Conservation (phyloP, 2,888 invertebrate species). For the Callinectes sapidus region DNA sequence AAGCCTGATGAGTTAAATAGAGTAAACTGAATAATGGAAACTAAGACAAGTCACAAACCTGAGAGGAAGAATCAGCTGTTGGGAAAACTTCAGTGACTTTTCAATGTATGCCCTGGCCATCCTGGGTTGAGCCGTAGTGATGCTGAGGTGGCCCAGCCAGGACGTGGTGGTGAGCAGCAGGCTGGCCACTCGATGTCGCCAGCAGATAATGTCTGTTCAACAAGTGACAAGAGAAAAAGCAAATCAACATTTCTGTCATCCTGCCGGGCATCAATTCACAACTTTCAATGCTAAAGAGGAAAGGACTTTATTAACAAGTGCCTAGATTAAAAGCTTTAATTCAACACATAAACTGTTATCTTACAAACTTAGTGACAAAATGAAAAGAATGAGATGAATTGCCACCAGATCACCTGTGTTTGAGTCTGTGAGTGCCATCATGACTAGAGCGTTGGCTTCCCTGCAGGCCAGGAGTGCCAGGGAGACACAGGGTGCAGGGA, state of each 20-base stretch:
- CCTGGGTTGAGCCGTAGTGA: constrained; percentile 67
- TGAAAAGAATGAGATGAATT: neutral
- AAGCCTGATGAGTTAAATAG: neutral
- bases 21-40: neutral
- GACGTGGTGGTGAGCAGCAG: constrained; percentile 61
- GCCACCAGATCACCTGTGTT: neutral
- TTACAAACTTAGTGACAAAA: neutral
- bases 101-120: constrained; percentile 68
- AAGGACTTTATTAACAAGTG: neutral
- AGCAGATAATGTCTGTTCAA: constrained; percentile 57
- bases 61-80: constrained; percentile 64
- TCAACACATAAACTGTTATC: neutral
- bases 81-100: constrained; percentile 57
- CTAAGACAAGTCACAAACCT: constrained; percentile 46
- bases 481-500: constrained; percentile 39
- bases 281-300: neutral
- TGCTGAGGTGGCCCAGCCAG: constrained; percentile 66
- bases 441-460: constrained; percentile 5
- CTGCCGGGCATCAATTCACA: neutral
- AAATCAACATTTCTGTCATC: neutral
- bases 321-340: neutral
- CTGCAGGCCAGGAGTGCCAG: constrained; percentile 55
- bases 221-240: neutral
- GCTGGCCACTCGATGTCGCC: constrained; percentile 63
- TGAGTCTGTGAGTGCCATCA: neutral